Conservation (phyloP, 2,888 invertebrate species). For the Hesperia comma region DNA sequence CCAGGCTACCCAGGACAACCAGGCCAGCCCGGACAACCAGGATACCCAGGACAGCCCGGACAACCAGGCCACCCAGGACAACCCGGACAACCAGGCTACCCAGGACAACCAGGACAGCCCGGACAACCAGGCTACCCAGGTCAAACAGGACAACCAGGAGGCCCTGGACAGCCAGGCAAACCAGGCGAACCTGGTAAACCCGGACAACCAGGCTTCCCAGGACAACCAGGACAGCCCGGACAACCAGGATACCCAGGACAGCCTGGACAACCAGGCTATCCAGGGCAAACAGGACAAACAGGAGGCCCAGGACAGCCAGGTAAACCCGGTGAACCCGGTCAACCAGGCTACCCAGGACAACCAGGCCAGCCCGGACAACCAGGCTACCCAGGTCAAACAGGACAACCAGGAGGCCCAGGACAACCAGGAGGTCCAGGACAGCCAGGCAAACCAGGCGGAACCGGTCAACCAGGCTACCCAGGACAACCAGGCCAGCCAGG, state of each 20-base stretch:
- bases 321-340: slow-evolving; percentile 41
- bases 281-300: slow-evolving; percentile 44
- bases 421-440: slow-evolving; percentile 43
- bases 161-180: slow-evolving; percentile 41
- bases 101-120: not conserved
- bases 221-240: slow-evolving; percentile 72
- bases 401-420: slow-evolving; percentile 42
- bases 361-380: slow-evolving; percentile 44
- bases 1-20: not conserved
- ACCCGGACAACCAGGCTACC: not conserved
- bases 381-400: slow-evolving; percentile 41
- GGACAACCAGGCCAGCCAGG: slow-evolving; percentile 43
- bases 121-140: slow-evolving; percentile 48
- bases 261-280: slow-evolving; percentile 49
- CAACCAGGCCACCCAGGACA: slow-evolving; percentile 4
- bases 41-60: slow-evolving; percentile 30
- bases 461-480: slow-evolving; percentile 45
- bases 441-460: slow-evolving; percentile 42
- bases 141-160: slow-evolving; percentile 47
- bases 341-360: slow-evolving; percentile 43
- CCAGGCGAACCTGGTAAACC: slow-evolving; percentile 71
- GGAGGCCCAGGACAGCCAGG: slow-evolving; percentile 45
- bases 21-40: not conserved
- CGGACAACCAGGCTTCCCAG: slow-evolving; percentile 63
- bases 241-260: slow-evolving; percentile 50